Conservation (phyloP, 2,113 vertebrate genomes). For the Aepyceros melampus region DNA sequence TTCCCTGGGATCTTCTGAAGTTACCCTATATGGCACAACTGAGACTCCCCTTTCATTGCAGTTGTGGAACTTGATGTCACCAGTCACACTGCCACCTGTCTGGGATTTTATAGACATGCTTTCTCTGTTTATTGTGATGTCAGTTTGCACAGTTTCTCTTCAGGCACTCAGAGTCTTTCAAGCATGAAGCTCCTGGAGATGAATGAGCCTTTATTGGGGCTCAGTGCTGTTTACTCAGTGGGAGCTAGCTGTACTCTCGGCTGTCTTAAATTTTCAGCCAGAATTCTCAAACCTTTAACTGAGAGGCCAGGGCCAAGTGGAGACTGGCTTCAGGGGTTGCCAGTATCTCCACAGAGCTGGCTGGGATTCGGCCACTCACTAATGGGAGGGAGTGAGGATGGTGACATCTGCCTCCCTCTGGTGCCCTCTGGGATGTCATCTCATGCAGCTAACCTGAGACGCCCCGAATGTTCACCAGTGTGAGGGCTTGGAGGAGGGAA, state of each 20-base stretch:
- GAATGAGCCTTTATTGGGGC: slow-evolving; percentile 19
- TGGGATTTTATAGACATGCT: slow-evolving; percentile 42
- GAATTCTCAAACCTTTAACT: slow-evolving; percentile 39
- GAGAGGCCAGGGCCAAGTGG: background rate
- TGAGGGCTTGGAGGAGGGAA: background rate
- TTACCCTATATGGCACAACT: background rate
- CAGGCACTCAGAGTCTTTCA: slow-evolving; percentile 20
- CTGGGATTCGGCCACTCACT: background rate
- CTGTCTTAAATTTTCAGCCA: slow-evolving; percentile 40
- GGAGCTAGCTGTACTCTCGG: background rate
- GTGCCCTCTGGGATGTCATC: background rate
- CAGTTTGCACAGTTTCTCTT: slow-evolving; percentile 53
- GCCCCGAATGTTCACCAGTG: rapidly evolving
- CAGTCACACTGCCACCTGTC: background rate
- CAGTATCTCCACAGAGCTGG: background rate
- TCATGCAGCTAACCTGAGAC: background rate
- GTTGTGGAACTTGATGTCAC: slow-evolving; percentile 24
- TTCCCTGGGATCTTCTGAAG: background rate
- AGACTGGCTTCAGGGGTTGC: background rate
- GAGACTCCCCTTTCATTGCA: background rate
- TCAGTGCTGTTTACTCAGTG: background rate
- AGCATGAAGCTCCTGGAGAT: slow-evolving; percentile 46
- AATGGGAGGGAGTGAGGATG: background rate
- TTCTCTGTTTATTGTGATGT: slow-evolving; percentile 54
- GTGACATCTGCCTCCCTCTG: background rate